Evolutionary conservation across 2,113 vertebrate species (phyloP), one percentile per base, ranked within the genome.

Genomic region (Dipodomys spectabilis): DNA sequence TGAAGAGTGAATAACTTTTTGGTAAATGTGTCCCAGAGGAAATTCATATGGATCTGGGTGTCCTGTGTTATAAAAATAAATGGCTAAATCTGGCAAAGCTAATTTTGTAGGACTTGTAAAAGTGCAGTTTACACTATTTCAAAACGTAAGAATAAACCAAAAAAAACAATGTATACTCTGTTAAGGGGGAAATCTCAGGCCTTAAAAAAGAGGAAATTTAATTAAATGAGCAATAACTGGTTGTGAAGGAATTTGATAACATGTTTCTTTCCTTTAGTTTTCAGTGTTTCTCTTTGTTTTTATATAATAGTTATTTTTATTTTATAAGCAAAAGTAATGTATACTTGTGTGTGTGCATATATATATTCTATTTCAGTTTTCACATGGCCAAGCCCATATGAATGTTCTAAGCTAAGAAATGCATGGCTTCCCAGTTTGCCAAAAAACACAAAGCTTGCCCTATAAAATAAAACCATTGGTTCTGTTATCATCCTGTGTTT

Each of bases 21-120:
- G 35, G 28, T 60, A 64, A 39, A 0, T 30, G 39, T 25, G 18
- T 27, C 12, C 44, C 32, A 30, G 74, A 86, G 86, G 15, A 88
- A 25, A 92, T 79, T 69, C 44, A 95, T 92, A 64, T 80, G 32
- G 6, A 75, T 71, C 65, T 88, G 22, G 30, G 20, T 62, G 32
- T 72, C 87, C 60, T 73, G 11, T 85, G 49, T 80, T 72, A 35
- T 74, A 74, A 74, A 87, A n/a, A 81, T 87, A 65, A 19, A 39
- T 57, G 32, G 25, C 6, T 91, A 80, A 83, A 60, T 77, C 20
- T 73, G 35, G 30, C 4, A 68, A 77, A 2, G 2, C 35, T 71
- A n/a, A 12, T 65, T 82, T 93, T 82, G 94, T 62, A 84, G n/a
- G 18, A 72, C 8, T 80, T 89, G 81, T 7, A 81, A 82, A 95